Percentiles rank a stretch among this genome's conserved stretches.
Evolutionary conservation across 2,888 invertebrate genomes (phyloP).

Genomic region (Agelastica alni): DNA sequence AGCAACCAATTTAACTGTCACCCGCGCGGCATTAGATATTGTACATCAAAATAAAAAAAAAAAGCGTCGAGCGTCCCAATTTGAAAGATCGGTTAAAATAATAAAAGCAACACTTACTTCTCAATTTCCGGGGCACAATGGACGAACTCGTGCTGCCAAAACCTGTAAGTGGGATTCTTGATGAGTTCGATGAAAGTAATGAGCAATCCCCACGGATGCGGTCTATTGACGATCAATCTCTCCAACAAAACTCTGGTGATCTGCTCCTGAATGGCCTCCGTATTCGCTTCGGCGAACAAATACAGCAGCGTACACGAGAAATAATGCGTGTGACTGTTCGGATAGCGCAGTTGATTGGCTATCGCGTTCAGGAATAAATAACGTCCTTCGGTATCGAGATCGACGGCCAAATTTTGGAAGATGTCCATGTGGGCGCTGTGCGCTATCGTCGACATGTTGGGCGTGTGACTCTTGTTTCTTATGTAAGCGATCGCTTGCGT

Average conservation of each 20-base stretch:
- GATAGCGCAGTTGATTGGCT: slow-evolving; percentile 97
- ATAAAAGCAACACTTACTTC: slow-evolving; percentile 71
- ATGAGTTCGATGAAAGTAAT: slow-evolving; percentile 99
- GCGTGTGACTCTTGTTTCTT: slow-evolving; percentile 86
- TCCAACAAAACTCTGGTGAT: slow-evolving; percentile 96
- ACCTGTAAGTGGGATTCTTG: slow-evolving; percentile 97
- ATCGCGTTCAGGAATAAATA: slow-evolving; percentile 98
- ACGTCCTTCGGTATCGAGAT: slow-evolving; percentile 96
- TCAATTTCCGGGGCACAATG: slow-evolving; percentile 99
- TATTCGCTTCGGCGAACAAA: slow-evolving; percentile 95
- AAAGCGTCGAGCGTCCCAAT: too few species aligned
- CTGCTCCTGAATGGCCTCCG: slow-evolving; percentile 97
- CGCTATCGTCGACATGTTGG: slow-evolving; percentile 96
- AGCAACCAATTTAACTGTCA: too few species aligned
- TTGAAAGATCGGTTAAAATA: slow-evolving; percentile 22
- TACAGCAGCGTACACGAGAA: slow-evolving; percentile 97
- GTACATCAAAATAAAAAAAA: too few species aligned
- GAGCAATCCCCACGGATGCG: slow-evolving; percentile 98
- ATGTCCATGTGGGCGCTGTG: slow-evolving; percentile 99
- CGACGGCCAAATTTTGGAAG: slow-evolving; percentile 98
- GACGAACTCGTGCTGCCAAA: slow-evolving; percentile 99
- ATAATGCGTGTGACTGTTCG: slow-evolving; percentile 99
- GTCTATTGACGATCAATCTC: slow-evolving; percentile 95
- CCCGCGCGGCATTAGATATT: too few species aligned
- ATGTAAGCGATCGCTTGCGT: slow-evolving; percentile 94